These are phyloP conservation scores for Silurus lanzhouensis DNA, from an alignment of 2,797 vertebrate species.

Conservation along the genomic window DNA sequence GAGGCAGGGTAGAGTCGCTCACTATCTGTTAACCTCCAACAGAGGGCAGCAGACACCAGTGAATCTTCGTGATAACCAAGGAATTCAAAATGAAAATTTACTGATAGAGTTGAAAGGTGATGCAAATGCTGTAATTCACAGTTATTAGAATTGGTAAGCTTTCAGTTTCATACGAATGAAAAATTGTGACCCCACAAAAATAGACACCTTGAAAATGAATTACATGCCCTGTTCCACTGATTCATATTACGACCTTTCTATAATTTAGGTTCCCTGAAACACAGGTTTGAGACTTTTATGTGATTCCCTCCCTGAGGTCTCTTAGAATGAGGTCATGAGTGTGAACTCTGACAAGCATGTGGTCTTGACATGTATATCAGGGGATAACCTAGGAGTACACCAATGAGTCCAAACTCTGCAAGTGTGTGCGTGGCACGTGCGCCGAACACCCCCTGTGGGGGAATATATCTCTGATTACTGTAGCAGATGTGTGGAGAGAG, in stretches of 20 bases:
- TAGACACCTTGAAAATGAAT: conserved; percentile 33
- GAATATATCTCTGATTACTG: conserved; percentile 61
- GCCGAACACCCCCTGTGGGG: conserved; percentile 53
- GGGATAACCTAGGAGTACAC: conserved; percentile 27
- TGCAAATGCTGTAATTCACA: conserved; percentile 21
- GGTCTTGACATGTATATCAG: conserved; percentile 42
- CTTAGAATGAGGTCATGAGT: conserved; percentile 45
- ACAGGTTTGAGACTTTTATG: conserved; percentile 38
- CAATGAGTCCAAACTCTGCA: conserved; percentile 27
- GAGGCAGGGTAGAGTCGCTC: conserved; percentile 23
- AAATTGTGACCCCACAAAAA: conserved; percentile 22
- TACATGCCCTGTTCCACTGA: conserved; percentile 22
- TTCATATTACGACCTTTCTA: conserved; percentile 26
- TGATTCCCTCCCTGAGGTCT: conserved; percentile 32
- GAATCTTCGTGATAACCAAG: conserved; percentile 6
- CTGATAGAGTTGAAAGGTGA: background rate
- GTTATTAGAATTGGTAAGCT: conserved; percentile 22
- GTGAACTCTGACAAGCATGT: conserved; percentile 25
- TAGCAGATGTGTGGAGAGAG: conserved; percentile 55
- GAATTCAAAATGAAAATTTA: background rate
- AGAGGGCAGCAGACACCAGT: conserved; percentile 66
- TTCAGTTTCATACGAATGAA: conserved; percentile 14
- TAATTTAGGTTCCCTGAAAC: conserved; percentile 26
- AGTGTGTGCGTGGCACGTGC: conserved; percentile 44
- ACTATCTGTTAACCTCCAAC: conserved; percentile 55